phyloP scores from a whole-genome alignment of 2,888 invertebrate genomes.

The Noctuana brunneofusca region DNA sequence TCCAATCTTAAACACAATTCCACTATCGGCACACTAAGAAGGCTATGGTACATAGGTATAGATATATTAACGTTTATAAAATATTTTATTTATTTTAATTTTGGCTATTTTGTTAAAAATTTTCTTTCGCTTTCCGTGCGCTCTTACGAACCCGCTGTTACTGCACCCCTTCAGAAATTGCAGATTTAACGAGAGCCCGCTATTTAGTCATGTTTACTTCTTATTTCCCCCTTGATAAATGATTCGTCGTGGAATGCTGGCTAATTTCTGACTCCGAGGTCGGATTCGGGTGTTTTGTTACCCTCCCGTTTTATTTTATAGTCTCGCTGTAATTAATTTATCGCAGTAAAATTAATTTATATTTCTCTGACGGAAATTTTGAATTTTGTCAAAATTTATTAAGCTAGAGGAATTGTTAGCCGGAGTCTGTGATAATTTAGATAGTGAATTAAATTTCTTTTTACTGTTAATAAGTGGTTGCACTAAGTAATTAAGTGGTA shows the following conservation, averaged over 20 bases:
- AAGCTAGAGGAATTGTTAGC: background rate
- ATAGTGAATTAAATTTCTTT: no score
- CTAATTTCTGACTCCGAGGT: slow-evolving; percentile 53
- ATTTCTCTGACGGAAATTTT: slow-evolving; percentile 7
- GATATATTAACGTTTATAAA: no score
- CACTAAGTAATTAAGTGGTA: no score
- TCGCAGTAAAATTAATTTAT: slow-evolving; percentile 10
- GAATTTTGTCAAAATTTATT: slow-evolving; percentile 13
- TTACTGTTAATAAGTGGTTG: no score
- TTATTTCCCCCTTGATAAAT: slow-evolving; percentile 71
- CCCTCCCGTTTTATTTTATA: slow-evolving; percentile 30
- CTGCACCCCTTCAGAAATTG: slow-evolving; percentile 39
- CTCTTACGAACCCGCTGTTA: slow-evolving; percentile 41
- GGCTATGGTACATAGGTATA: no score
- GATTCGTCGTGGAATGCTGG: slow-evolving; percentile 61
- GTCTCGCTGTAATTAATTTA: slow-evolving; percentile 27
- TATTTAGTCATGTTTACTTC: slow-evolving; percentile 64
- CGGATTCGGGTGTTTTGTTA: slow-evolving; percentile 28
- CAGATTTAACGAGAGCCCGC: slow-evolving; percentile 60
- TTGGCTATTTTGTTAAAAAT: no score
- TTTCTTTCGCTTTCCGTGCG: background rate
- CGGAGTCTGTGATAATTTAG: no score
- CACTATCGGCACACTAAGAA: no score
- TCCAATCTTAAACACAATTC: no score
- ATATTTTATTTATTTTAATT: no score